A percentile compares a stretch with the other conserved stretches of the same genome.
Conservation (phyloP, 2,113 vertebrate genomes). For the Proterorhinus semilunaris region DNA sequence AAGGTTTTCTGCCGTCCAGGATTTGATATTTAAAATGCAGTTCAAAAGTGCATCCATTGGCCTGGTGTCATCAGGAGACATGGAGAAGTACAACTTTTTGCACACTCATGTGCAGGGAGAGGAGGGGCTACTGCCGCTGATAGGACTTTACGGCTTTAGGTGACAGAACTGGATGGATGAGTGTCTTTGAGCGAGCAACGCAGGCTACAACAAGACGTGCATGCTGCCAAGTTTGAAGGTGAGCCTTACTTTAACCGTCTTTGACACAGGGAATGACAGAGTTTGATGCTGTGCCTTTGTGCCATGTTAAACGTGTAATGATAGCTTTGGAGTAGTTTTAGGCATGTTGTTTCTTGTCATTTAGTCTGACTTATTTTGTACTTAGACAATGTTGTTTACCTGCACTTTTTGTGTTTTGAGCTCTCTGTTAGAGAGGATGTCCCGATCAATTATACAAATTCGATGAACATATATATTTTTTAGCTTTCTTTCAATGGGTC, state of each 20-base stretch:
- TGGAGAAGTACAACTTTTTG: too few species aligned
- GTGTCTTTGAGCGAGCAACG: not conserved
- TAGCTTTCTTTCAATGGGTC: too few species aligned
- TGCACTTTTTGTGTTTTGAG: too few species aligned
- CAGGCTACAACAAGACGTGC: not conserved
- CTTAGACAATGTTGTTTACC: not conserved
- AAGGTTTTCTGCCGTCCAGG: too few species aligned
- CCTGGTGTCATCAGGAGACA: too few species aligned
- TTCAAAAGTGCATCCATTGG: too few species aligned
- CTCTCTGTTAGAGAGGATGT: too few species aligned
- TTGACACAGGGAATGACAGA: not conserved
- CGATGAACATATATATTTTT: too few species aligned
- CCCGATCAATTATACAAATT: too few species aligned
- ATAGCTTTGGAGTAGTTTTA: not conserved
- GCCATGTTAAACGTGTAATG: not conserved
- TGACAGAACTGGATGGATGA: constrained; percentile 33
- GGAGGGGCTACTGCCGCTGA: constrained; percentile 5
- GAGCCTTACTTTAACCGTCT: constrained; percentile 15
- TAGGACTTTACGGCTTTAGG: not conserved
- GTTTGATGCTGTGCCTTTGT: not conserved
- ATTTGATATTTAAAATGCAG: too few species aligned
- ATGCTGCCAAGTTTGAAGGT: constrained; percentile 16
- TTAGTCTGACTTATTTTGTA: not conserved
- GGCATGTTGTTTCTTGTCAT: not conserved
- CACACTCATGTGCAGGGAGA: not conserved